Base-by-base conservation (phyloP, 2,888 invertebrate species). In the Phrixothrix hirtus region DNA sequence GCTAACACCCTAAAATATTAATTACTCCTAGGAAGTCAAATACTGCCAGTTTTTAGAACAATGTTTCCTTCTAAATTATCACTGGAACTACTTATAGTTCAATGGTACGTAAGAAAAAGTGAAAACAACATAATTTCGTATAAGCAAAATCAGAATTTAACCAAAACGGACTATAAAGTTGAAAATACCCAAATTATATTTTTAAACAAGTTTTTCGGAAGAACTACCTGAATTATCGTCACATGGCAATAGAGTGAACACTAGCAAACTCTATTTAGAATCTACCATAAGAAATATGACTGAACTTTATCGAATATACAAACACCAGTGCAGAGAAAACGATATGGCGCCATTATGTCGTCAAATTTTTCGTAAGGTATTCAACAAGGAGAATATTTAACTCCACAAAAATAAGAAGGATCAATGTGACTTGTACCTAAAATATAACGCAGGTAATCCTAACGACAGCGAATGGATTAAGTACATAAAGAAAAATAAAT, bases 231-330 rank as follows among this genome's bases (percentile, higher is more conserved):
- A 21, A 7, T 21, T 21, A 21, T 7, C 29, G 4, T 29, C 29
- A n/a, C 29, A 29, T 29, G 5, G 10, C 29, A 29, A 29, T 10
- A 29, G 29, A 29, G 29, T 10, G 9, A 29, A 29, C 10, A 29
- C 29, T n/a, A 29, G 29, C 29, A 29, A 29, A 10, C 29, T 29
- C 29, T 29, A 29, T 29, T 10, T 29, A n/a, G 29, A 29, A 10
- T 10, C 29, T 29, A n/a, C 10, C 5, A 29, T 21, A 21, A 21
- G 25, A 21, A 21, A 21, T 7, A 21, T 21, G 25, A 7, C 25
- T n/a, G n/a, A n/a, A n/a, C n/a, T n/a, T n/a, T n/a, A n/a, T n/a
- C n/a, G n/a, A n/a, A n/a, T n/a, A n/a, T n/a, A n/a, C n/a, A n/a
- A n/a, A n/a, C n/a, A n/a, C n/a, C n/a, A n/a, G n/a, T n/a, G n/a